phyloP scores from a whole-genome alignment of 2,113 vertebrate species.

The Hippocampus guttulatus region DNA sequence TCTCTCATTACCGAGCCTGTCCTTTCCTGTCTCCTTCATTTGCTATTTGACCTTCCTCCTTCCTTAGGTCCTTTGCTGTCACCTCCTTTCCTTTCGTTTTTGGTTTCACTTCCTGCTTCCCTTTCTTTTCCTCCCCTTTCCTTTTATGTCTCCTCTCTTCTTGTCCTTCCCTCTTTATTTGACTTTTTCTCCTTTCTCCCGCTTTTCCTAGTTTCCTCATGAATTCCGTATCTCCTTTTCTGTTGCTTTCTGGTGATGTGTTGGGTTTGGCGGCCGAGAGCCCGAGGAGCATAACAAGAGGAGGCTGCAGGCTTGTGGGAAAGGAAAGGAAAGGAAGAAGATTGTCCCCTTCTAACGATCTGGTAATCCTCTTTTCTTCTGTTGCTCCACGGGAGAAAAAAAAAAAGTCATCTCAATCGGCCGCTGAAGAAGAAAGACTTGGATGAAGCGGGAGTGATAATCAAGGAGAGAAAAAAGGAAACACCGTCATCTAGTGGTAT shows the following conservation, averaged over 20 bases:
- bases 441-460: not conserved
- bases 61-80: no score
- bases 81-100: not conserved
- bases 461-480: slow-evolving; percentile 23
- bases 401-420: slow-evolving; percentile 18
- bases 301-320: slow-evolving; percentile 16
- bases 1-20: not conserved
- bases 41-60: not conserved
- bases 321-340: slow-evolving; percentile 44
- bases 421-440: slow-evolving; percentile 17
- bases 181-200: not conserved
- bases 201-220: not conserved
- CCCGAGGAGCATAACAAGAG: not conserved
- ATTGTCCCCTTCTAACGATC: slow-evolving; percentile 56
- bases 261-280: not conserved
- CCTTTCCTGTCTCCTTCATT: not conserved
- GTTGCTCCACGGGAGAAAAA: slow-evolving; percentile 45
- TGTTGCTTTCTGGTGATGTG: not conserved
- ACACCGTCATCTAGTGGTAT: slow-evolving; percentile 56
- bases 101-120: no score
- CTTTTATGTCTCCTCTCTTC: no score
- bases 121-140: not conserved
- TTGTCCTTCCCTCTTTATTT: not conserved
- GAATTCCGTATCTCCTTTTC: not conserved
- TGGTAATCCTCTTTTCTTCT: slow-evolving; percentile 56